These are phyloP conservation scores for Eubasilissa splendida DNA, from an alignment of 2,888 invertebrate genomes.

Conservation along the genomic window DNA sequence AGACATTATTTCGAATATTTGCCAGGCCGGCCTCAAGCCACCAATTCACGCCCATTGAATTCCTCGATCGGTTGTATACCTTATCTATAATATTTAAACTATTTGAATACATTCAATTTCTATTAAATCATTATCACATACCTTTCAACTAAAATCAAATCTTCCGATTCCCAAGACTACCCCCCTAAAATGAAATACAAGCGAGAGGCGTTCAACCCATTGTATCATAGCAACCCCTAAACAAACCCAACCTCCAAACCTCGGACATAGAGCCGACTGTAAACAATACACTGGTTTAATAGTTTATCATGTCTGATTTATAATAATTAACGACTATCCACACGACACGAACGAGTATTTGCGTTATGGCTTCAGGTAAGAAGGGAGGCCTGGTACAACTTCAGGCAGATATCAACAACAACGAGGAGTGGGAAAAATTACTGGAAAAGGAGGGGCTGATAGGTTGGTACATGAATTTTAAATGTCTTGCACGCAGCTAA, in stretches of 20 bases:
- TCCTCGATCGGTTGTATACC: too few relatives aligned
- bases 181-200: background rate
- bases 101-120: too few relatives aligned
- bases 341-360: background rate
- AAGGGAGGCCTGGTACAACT: constrained; percentile 84
- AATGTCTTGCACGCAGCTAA: constrained; percentile 43
- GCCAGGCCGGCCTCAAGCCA: too few relatives aligned
- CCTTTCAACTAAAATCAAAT: too few relatives aligned
- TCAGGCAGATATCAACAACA: constrained; percentile 84
- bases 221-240: constrained; percentile 17
- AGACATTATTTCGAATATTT: too few relatives aligned
- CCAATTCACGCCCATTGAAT: too few relatives aligned
- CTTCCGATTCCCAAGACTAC: too few relatives aligned
- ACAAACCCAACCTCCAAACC: constrained; percentile 3
- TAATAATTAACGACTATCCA: constrained; percentile 20
- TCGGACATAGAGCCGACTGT: background rate
- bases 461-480: constrained; percentile 69
- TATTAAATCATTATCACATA: too few relatives aligned
- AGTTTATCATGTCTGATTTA: background rate
- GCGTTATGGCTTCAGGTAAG: constrained; percentile 72
- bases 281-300: constrained; percentile 14
- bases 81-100: too few relatives aligned
- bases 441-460: constrained; percentile 83
- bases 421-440: constrained; percentile 90
- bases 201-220: background rate